Conservation (phyloP, 2,888 invertebrate species). For the Clusia tigrina region DNA sequence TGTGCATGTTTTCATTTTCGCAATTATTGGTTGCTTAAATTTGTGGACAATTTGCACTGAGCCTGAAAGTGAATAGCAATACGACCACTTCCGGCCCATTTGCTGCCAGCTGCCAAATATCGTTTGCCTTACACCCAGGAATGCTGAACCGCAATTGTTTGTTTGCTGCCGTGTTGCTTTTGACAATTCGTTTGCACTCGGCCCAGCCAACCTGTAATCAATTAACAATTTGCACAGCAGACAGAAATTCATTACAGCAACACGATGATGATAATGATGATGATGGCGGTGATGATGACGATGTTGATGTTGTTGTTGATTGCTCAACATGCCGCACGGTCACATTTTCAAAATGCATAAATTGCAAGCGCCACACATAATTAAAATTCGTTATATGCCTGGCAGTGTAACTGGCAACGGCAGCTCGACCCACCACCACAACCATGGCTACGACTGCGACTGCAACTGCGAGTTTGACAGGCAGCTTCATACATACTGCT, state of each 20-base stretch:
- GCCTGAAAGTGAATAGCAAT: too few relatives aligned
- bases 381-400: conserved; percentile 19
- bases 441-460: background rate
- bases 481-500: conserved; percentile 11
- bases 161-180: background rate
- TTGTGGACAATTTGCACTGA: too few relatives aligned
- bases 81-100: too few relatives aligned
- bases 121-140: too few relatives aligned
- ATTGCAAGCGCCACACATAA: conserved; percentile 17
- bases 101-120: too few relatives aligned
- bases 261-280: too few relatives aligned
- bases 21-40: too few relatives aligned
- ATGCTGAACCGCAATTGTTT: too few relatives aligned
- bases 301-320: background rate
- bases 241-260: too few relatives aligned
- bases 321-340: background rate
- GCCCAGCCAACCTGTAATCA: background rate
- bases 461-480: conserved; percentile 3
- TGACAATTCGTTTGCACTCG: background rate
- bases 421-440: conserved; percentile 14
- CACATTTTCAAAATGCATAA: conserved; percentile 11
- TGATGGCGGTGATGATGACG: background rate
- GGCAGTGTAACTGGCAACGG: too few relatives aligned
- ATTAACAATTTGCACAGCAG: background rate
- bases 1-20: too few relatives aligned